A percentile compares a stretch with the other conserved stretches of the same genome.
Evolutionary conservation across 2,113 vertebrate species (phyloP).

Genomic region (Odocoileus hemionus): DNA sequence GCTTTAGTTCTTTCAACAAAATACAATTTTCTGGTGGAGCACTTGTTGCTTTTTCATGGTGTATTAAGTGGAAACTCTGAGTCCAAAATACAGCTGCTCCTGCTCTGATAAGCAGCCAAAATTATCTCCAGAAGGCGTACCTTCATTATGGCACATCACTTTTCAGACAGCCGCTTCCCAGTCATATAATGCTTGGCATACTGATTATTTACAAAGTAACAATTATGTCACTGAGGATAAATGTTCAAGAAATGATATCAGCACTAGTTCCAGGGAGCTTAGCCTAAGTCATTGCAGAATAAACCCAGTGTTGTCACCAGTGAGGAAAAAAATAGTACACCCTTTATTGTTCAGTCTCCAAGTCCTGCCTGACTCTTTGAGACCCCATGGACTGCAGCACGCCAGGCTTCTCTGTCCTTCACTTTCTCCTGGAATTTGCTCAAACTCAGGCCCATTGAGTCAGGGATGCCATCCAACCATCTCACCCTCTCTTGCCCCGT

Average conservation of each 20-base stretch:
- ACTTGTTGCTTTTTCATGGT: slow-evolving; percentile 51
- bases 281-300: background rate
- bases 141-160: background rate
- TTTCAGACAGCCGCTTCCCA: background rate
- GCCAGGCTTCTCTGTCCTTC: background rate
- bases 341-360: background rate
- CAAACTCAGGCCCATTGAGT: background rate
- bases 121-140: slow-evolving; percentile 22
- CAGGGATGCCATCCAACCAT: background rate
- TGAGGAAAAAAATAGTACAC: background rate
- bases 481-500: background rate
- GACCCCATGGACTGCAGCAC: background rate
- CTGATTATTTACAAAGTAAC: slow-evolving; percentile 32
- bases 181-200: background rate
- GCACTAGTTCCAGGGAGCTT: background rate
- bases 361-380: background rate
- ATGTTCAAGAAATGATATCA: slow-evolving; percentile 6
- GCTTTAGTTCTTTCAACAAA: slow-evolving; percentile 19
- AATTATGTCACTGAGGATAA: slow-evolving; percentile 12
- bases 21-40: slow-evolving; percentile 15
- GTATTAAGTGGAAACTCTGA: slow-evolving; percentile 41
- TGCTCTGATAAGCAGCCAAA: slow-evolving; percentile 54
- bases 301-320: background rate
- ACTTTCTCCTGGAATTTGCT: background rate
- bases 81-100: slow-evolving; percentile 55